Evolutionary conservation across 2,888 invertebrate genomes (phyloP).

Genomic region (Eulithis prunata): DNA sequence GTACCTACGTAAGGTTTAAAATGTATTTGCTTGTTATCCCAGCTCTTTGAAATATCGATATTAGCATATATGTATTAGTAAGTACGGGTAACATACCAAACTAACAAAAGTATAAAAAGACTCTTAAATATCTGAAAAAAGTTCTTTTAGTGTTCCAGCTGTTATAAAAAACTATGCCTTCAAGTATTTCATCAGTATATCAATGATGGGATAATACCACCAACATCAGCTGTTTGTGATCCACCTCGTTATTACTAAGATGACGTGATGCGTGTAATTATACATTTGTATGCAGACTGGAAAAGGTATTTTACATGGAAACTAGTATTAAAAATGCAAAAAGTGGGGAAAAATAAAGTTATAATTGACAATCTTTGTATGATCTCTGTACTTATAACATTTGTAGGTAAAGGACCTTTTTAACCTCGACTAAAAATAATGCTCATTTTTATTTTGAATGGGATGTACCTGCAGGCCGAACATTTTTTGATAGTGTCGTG

Average conservation of each 20-base stretch:
- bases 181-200: constrained; percentile 4
- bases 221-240: constrained; percentile 29
- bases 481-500: too few relatives aligned
- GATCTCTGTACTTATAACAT: constrained; percentile 2
- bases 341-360: constrained; percentile 14
- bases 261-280: constrained; percentile 36
- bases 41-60: too few relatives aligned
- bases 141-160: constrained; percentile 1
- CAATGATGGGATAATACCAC: constrained; percentile 20
- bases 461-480: too few relatives aligned
- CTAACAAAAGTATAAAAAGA: too few relatives aligned
- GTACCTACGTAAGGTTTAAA: too few relatives aligned
- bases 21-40: too few relatives aligned
- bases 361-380: not conserved
- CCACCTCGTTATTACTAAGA: constrained; percentile 12
- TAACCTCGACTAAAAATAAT: too few relatives aligned
- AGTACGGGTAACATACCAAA: too few relatives aligned
- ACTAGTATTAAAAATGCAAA: constrained; percentile 21
- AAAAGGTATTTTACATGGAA: constrained; percentile 48
- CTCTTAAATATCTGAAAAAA: too few relatives aligned
- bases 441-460: too few relatives aligned
- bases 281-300: constrained; percentile 36
- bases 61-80: too few relatives aligned
- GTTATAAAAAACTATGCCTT: not conserved
- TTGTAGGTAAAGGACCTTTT: not conserved